Conservation (phyloP, 2,113 vertebrate species). For the Nesospiza acunhae region DNA sequence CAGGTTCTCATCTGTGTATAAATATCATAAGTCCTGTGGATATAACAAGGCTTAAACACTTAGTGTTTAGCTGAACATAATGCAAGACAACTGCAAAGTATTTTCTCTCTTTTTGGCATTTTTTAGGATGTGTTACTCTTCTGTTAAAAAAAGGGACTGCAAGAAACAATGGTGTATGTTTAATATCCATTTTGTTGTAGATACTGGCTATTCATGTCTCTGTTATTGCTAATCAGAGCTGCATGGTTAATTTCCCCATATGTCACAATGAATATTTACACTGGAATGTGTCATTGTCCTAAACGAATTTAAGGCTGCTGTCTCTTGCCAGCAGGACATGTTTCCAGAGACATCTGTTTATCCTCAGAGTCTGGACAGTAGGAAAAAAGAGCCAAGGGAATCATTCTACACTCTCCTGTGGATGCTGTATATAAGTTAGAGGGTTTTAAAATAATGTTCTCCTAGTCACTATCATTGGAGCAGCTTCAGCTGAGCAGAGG, state of each 20-base stretch:
- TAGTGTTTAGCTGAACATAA: background rate
- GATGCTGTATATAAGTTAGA: background rate
- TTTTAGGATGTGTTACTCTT: background rate
- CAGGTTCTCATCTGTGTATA: background rate
- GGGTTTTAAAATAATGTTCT: background rate
- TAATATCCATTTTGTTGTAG: background rate
- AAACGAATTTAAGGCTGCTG: constrained; percentile 29
- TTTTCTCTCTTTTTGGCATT: background rate
- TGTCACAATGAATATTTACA: constrained; percentile 39
- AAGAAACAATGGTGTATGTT: background rate
- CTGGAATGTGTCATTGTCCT: constrained; percentile 53
- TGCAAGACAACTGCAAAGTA: background rate
- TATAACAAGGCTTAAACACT: background rate
- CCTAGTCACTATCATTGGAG: background rate
- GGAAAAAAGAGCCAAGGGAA: background rate
- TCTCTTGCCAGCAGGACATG: background rate
- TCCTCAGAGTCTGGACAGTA: background rate
- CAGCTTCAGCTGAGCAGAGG: background rate
- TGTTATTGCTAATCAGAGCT: background rate
- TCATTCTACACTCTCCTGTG: background rate
- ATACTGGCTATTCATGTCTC: background rate
- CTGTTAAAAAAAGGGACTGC: background rate
- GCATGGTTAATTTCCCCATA: constrained; percentile 17
- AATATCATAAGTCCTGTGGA: background rate
- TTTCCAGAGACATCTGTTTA: constrained; percentile 39